Evolutionary conservation across 2,113 vertebrate species (phyloP), one percentile per base, ranked within the genome.

Genomic region (Helogale parvula): DNA sequence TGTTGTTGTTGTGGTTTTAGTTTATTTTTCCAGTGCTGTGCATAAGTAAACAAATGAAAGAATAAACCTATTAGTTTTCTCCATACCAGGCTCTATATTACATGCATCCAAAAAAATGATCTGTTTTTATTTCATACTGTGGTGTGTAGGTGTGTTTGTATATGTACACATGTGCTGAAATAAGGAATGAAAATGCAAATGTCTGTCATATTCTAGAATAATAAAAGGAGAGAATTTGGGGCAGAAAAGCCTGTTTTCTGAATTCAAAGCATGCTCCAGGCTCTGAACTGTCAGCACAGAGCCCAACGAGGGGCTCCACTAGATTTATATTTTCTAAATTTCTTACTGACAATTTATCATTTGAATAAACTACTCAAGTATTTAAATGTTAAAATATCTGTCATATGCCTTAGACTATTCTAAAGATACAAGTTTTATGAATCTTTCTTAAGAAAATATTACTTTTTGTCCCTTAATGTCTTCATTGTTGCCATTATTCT

Each of bases 371-470:
- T 50, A 21, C 17, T 79, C 68, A 71, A 76, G 4, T 90, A 54
- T 81, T 95, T 80, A 92, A 97, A 52, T 66, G 25, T 97, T 90
- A 93, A 94, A 87, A 45, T 87, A 25, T 60, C 13, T 77, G 6
- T 82, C 38, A 66, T 71, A n/a, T 96, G 52, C 35, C 69, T 82
- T 72, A 71, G 10, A 83, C 47, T 68, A 33, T 57, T 29, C 6
- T 76, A 68, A 72, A 54, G 31, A 47, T 83, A 81, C 2, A 68
- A 69, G 17, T 88, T 69, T 65, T 74, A 38, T 80, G 16, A 76
- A 54, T 93, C 50, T 87, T 96, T 63, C 57, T 81, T 77, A 93
- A 52, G 38, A 71, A 97, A 95, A 89, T 86, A 79, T 2, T 54
- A n/a, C 1, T 4, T 71, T 82, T 93, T 2, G 47, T 96, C 94